Evolutionary conservation across 2,113 vertebrate genomes (phyloP), one percentile per base, ranked within the genome.

Genomic region (Ovis aries): DNA sequence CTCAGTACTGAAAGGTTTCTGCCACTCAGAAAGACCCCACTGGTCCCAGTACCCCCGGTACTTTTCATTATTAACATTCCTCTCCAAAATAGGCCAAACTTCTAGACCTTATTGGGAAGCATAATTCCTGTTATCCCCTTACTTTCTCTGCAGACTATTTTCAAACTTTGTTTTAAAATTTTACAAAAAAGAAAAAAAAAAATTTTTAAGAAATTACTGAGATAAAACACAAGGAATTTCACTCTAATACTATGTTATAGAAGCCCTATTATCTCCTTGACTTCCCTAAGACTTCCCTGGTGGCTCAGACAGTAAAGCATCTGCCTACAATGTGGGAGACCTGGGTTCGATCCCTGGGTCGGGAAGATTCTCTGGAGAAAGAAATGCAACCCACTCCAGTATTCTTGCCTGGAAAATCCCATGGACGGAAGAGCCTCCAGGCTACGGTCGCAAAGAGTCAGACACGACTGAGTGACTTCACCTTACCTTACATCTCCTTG

Each of bases 201-300:
- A 13, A 1, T 0, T 19, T 71, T 71, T 40, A 53, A 83, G 33
- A 93, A 95, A 90, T 92, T 83, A 81, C 62, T 88, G 55, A 94
- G 62, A 33, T 64, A 93, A 90, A 88, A 91, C 40, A 40, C 59
- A 71, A 60, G 52, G 27, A 91, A 89, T 85, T 89, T 84, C 55
- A 57, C n/a, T 84, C 50, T 71, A 71, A 55, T 53, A 90, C 53
- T 48, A 86, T 81, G 13, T 71, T 36, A 86, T 33, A 2, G n/a
- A 92, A 81, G 84, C 6, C 43, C 33, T 81, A 3, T 53, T 19
- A 36, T 80, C 6, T 92, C 88, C 43, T 50, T 74, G 16, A 90
- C 25, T 59, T 12, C 57, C 57, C 25, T 59, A 59, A 59, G 57
- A 12, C 57, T 59, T 59, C 57, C 57, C 57, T 59, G 57, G 25